A percentile compares a stretch with the other conserved stretches of the same genome.
phyloP scores from a whole-genome alignment of 2,888 invertebrate genomes.

The Rotaria macrura region DNA sequence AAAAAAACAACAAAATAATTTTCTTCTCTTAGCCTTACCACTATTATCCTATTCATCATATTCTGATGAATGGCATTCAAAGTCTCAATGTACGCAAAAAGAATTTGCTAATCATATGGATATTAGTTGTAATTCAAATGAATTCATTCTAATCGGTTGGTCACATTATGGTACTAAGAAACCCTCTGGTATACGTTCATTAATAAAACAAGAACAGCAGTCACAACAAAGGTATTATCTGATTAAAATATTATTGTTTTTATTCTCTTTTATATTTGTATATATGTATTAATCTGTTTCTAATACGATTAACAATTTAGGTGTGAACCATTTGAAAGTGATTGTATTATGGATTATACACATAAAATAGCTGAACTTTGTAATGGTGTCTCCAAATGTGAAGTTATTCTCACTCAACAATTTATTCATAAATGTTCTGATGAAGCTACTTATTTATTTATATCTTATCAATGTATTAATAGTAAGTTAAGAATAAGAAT shows the following conservation, averaged over 20 bases:
- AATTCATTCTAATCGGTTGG: constrained; percentile 32
- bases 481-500: background rate
- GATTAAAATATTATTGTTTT: background rate
- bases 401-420: constrained; percentile 17
- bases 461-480: constrained; percentile 26
- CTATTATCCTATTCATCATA: background rate
- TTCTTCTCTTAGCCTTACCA: too few species aligned
- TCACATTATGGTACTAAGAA: constrained; percentile 26
- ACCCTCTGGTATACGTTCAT: background rate
- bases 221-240: background rate
- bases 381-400: constrained; percentile 25
- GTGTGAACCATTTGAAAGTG: constrained; percentile 20
- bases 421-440: constrained; percentile 32
- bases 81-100: constrained; percentile 6
- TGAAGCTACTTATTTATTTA: constrained; percentile 26
- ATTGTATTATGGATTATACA: constrained; percentile 32
- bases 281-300: background rate
- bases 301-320: background rate
- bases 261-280: too few species aligned
- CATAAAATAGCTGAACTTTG: constrained; percentile 33
- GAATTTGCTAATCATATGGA: constrained; percentile 20
- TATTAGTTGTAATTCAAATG: constrained; percentile 22
- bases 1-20: too few species aligned
- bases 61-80: constrained; percentile 1
- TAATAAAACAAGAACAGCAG: background rate